Evolutionary conservation across 1,140 invertebrate species (phyloP).

Genomic region (Ceratosolen fusciceps): DNA sequence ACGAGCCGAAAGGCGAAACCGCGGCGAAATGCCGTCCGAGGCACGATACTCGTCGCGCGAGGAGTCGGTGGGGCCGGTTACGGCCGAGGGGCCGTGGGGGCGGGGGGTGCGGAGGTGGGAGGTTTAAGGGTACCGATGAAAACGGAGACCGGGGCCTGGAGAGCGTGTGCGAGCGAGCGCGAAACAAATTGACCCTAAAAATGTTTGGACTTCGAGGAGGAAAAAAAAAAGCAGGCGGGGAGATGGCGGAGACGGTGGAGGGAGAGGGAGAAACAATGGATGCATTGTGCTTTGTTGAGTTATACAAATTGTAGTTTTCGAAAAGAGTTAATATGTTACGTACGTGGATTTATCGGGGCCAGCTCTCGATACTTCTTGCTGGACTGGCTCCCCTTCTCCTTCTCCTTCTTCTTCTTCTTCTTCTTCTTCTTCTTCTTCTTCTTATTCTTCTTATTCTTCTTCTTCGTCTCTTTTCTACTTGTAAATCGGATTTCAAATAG

Average conservation of each 20-base stretch:
- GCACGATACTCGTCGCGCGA: neutral
- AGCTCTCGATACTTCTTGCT: too few relatives aligned
- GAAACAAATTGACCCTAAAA: slow-evolving; percentile 45
- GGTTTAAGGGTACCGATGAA: too few relatives aligned
- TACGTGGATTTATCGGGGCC: slow-evolving; percentile 37
- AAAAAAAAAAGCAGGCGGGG: too few relatives aligned
- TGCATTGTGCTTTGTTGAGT: slow-evolving; percentile 26
- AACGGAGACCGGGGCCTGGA: neutral
- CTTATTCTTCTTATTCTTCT: too few relatives aligned
- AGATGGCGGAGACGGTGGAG: slow-evolving; percentile 10
- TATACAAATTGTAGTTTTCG: slow-evolving; percentile 46
- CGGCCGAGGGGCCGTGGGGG: too few relatives aligned
- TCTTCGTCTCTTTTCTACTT: too few relatives aligned
- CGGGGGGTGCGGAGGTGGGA: too few relatives aligned
- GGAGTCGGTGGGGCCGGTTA: neutral
- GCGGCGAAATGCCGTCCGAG: slow-evolving; percentile 39
- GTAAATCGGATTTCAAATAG: too few relatives aligned
- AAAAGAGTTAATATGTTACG: slow-evolving; percentile 39
- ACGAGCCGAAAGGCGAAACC: slow-evolving; percentile 47
- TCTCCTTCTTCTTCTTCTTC: too few relatives aligned
- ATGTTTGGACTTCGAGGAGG: too few relatives aligned
- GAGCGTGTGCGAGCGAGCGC: slow-evolving; percentile 12
- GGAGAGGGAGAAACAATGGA: slow-evolving; percentile 26
- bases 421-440: too few relatives aligned
- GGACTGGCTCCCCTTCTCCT: too few relatives aligned